Evolutionary conservation across 1,140 invertebrate genomes (phyloP).

Genomic region (Leptonema lineaticorne): DNA sequence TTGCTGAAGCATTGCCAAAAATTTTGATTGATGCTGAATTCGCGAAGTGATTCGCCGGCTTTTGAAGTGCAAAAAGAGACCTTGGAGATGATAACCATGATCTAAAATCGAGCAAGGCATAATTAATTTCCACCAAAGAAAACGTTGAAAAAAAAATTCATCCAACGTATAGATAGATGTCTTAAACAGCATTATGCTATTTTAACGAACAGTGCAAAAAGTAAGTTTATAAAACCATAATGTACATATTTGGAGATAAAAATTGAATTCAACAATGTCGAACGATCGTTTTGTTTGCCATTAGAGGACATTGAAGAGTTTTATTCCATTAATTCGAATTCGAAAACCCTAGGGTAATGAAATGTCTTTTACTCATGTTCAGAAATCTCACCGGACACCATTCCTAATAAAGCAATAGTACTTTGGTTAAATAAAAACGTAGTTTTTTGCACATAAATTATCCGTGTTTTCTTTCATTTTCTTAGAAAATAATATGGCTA

Average conservation of each 20-base stretch:
- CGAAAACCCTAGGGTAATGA: slow-evolving; percentile 5
- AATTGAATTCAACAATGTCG: too few relatives aligned
- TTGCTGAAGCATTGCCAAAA: slow-evolving; percentile 18
- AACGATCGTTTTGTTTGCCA: too few relatives aligned
- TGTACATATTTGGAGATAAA: too few relatives aligned
- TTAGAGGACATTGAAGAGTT: not conserved
- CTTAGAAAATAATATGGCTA: too few relatives aligned
- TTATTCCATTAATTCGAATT: not conserved
- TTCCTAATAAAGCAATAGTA: not conserved
- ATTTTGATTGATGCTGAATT: slow-evolving; percentile 15
- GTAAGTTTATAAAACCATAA: too few relatives aligned
- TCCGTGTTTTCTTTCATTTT: not conserved
- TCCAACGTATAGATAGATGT: too few relatives aligned
- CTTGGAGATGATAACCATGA: not conserved
- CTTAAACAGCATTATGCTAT: too few relatives aligned
- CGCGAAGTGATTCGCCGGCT: slow-evolving; percentile 13
- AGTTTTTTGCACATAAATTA: not conserved
- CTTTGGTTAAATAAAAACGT: not conserved
- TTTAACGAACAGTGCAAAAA: too few relatives aligned
- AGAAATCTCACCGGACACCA: not conserved
- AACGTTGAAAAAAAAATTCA: too few relatives aligned
- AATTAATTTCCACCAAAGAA: too few relatives aligned
- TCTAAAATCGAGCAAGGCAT: too few relatives aligned
- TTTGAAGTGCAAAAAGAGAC: slow-evolving; percentile 7
- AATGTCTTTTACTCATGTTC: not conserved